These are phyloP conservation scores for Capitulum mitella DNA, from an alignment of 2,888 invertebrate species.

Conservation along the genomic window DNA sequence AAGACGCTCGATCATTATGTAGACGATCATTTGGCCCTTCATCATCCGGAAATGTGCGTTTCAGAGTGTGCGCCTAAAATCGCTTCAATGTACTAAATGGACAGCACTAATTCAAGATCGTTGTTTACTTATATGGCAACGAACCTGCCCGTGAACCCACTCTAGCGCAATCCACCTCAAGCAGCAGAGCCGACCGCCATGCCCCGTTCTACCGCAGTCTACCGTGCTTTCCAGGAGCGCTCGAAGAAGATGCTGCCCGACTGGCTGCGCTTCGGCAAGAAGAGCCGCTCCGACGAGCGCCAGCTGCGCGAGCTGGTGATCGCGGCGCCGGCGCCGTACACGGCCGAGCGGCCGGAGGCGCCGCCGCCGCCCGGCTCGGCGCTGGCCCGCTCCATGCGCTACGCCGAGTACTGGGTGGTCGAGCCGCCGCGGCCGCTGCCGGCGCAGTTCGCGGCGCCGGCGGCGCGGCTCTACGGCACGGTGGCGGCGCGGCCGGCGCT, in stretches of 20 bases:
- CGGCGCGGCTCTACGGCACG: neutral
- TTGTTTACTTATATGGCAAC: too few species aligned
- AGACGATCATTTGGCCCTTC: too few species aligned
- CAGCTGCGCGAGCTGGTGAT: constrained; percentile 10
- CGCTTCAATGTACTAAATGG: too few species aligned
- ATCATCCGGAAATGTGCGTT: too few species aligned
- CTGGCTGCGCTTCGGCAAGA: constrained; percentile 32
- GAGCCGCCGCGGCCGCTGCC: neutral
- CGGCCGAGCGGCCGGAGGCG: neutral
- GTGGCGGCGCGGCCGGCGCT: neutral
- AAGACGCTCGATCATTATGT: too few species aligned
- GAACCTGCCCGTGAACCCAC: too few species aligned
- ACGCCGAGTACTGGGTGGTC: constrained; percentile 77
- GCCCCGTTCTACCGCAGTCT: neutral
- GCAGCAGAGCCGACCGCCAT: neutral
- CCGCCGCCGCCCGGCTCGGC: constrained; percentile 55
- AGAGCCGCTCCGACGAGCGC: neutral
- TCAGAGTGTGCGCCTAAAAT: too few species aligned
- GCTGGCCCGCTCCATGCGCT: constrained; percentile 74
- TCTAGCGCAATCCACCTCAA: too few species aligned
- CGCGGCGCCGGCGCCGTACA: neutral
- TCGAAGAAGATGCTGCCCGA: constrained; percentile 36
- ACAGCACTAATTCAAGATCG: too few species aligned
- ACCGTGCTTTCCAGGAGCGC: neutral
- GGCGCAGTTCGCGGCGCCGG: constrained; percentile 1